Evolutionary conservation across 2,113 vertebrate genomes (phyloP).

Genomic region (Sorex araneus): DNA sequence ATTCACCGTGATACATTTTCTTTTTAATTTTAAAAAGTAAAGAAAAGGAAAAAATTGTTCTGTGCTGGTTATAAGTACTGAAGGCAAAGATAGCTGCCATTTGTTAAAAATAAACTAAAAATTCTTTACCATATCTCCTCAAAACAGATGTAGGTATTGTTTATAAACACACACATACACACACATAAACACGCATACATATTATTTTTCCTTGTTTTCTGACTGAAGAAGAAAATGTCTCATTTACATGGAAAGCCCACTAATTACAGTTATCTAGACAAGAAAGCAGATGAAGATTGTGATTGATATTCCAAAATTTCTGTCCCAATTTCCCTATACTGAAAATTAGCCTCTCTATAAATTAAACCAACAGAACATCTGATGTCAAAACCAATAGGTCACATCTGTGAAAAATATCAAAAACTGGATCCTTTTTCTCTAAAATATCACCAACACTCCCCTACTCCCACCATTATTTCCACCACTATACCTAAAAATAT

Average conservation of each 20-base stretch:
- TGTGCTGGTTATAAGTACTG: constrained; percentile 18
- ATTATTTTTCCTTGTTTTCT: constrained; percentile 58
- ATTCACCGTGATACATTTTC: too few species aligned
- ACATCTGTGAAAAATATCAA: constrained; percentile 86
- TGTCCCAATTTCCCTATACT: constrained; percentile 77
- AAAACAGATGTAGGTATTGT: constrained; percentile 50
- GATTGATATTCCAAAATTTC: constrained; percentile 84
- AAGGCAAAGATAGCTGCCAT: constrained; percentile 1
- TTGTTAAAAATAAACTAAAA: constrained; percentile 55
- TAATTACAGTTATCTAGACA: constrained; percentile 80
- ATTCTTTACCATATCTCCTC: constrained; percentile 31
- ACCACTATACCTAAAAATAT: constrained; percentile 78
- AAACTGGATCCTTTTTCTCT: constrained; percentile 79
- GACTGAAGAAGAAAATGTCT: constrained; percentile 74
- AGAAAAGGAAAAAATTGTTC: not conserved
- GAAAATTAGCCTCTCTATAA: constrained; percentile 84
- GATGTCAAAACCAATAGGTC: constrained; percentile 80
- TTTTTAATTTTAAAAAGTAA: too few species aligned
- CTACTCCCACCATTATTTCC: constrained; percentile 49
- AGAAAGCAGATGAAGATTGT: constrained; percentile 79
- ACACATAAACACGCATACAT: not conserved
- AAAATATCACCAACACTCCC: constrained; percentile 68
- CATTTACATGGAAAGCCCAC: constrained; percentile 72
- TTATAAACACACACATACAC: constrained; percentile 4
- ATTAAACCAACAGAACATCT: constrained; percentile 84